A percentile compares a stretch with the other conserved stretches of the same genome.
Evolutionary conservation across 2,797 vertebrate species (phyloP).

Genomic region (Neosilurus hyrtlii): DNA sequence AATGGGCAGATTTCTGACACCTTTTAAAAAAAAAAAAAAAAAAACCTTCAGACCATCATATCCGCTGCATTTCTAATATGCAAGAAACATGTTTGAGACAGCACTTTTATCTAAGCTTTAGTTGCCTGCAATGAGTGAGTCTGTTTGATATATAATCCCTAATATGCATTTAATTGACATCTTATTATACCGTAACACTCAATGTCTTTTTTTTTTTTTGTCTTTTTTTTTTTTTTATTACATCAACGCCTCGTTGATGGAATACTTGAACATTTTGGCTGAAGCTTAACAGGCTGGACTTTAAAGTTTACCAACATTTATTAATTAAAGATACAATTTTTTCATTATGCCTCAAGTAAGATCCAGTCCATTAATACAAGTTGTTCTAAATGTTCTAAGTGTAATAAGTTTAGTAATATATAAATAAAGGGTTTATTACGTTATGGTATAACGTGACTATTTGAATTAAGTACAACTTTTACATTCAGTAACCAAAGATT

Average conservation of each 20-base stretch:
- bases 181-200: constrained; percentile 42
- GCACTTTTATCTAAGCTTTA: constrained; percentile 70
- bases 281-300: constrained; percentile 10
- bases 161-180: constrained; percentile 48
- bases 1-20: constrained; percentile 80
- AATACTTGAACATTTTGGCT: constrained; percentile 5
- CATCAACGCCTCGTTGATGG: background rate
- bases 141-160: constrained; percentile 50
- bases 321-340: background rate
- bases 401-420: background rate
- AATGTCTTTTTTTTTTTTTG: constrained; percentile 8
- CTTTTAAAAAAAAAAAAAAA: constrained; percentile 54
- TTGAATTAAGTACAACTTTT: background rate
- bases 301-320: background rate
- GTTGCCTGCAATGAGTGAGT: constrained; percentile 47
- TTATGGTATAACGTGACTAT: background rate
- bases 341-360: background rate
- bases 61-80: constrained; percentile 62
- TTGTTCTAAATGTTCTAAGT: background rate
- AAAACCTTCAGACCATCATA: constrained; percentile 73
- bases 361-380: background rate
- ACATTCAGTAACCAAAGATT: background rate
- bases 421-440: background rate
- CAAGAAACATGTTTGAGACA: constrained; percentile 69
- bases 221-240: background rate